phyloP scores from a whole-genome alignment of 2,888 invertebrate genomes.

The Drosophila yooni region DNA sequence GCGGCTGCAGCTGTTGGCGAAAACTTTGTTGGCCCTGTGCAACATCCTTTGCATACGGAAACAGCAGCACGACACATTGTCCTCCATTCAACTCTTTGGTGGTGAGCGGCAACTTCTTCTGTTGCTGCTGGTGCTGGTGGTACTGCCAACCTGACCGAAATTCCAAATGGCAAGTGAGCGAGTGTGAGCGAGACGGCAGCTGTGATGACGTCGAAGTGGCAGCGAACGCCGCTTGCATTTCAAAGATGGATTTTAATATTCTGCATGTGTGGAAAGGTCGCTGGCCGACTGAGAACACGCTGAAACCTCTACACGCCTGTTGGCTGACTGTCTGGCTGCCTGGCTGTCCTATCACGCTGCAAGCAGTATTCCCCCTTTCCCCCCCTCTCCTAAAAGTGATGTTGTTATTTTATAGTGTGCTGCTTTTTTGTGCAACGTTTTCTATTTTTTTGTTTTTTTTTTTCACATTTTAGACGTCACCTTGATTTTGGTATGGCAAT shows the following conservation, averaged over 20 bases:
- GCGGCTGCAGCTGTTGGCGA: slow-evolving; percentile 47
- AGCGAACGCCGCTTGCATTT: slow-evolving; percentile 75
- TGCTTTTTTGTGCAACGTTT: slow-evolving; percentile 10
- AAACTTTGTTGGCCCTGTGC: slow-evolving; percentile 78
- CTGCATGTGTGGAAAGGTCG: slow-evolving; percentile 82
- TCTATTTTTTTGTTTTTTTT: slow-evolving; percentile 29
- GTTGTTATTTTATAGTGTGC: slow-evolving; percentile 39
- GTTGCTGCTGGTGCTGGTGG: slow-evolving; percentile 20
- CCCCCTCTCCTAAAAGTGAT: neutral
- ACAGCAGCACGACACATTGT: slow-evolving; percentile 73
- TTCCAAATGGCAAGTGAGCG: slow-evolving; percentile 48
- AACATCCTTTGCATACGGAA: slow-evolving; percentile 84
- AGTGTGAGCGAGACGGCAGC: slow-evolving; percentile 60
- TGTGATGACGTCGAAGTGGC: slow-evolving; percentile 62
- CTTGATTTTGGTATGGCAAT: slow-evolving; percentile 77
- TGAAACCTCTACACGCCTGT: neutral
- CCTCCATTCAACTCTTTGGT: slow-evolving; percentile 78
- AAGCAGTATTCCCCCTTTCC: neutral
- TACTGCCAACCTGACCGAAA: slow-evolving; percentile 79
- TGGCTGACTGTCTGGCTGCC: slow-evolving; percentile 8
- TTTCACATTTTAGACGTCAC: slow-evolving; percentile 61
- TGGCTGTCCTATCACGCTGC: slow-evolving; percentile 15
- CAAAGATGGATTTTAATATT: slow-evolving; percentile 83
- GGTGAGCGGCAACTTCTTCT: slow-evolving; percentile 9
- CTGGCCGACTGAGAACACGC: slow-evolving; percentile 66